phyloP scores from a whole-genome alignment of 2,888 invertebrate genomes.

The Phragmatobia fuliginosa region DNA sequence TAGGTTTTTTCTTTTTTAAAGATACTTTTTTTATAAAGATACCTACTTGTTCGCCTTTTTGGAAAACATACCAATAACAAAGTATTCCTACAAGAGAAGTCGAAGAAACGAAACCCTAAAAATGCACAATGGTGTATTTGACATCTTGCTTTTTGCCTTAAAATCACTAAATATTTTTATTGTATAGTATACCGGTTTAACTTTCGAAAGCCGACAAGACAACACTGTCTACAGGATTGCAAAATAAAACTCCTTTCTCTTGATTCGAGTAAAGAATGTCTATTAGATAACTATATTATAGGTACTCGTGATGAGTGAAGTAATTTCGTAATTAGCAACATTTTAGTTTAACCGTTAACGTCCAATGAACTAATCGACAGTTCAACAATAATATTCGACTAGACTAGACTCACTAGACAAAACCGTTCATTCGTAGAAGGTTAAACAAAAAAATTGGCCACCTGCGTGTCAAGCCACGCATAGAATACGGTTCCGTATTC shows the following conservation, averaged over 20 bases:
- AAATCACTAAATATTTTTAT: not conserved
- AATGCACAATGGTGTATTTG: not conserved
- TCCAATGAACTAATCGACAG: not conserved
- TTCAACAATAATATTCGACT: not conserved
- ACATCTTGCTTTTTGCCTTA: not conserved
- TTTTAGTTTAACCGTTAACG: not conserved
- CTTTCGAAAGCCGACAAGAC: conserved; percentile 9
- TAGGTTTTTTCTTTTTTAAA: too few relatives aligned
- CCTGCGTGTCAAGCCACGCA: too few relatives aligned
- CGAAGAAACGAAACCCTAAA: too few relatives aligned
- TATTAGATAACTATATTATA: not conserved
- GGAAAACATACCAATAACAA: too few relatives aligned
- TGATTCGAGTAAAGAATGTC: not conserved
- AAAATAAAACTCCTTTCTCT: conserved; percentile 1
- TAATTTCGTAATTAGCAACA: not conserved
- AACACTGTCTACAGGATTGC: not conserved
- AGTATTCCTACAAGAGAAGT: too few relatives aligned
- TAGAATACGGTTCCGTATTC: too few relatives aligned
- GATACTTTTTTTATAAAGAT: too few relatives aligned
- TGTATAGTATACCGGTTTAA: conserved; percentile 15
- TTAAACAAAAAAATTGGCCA: not conserved
- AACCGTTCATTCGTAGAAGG: not conserved
- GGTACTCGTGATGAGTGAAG: not conserved
- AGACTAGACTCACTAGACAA: too few relatives aligned
- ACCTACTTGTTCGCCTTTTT: too few relatives aligned